Evolutionary conservation across 2,797 vertebrate genomes (phyloP).

Genomic region (Acanthurus lineatus): DNA sequence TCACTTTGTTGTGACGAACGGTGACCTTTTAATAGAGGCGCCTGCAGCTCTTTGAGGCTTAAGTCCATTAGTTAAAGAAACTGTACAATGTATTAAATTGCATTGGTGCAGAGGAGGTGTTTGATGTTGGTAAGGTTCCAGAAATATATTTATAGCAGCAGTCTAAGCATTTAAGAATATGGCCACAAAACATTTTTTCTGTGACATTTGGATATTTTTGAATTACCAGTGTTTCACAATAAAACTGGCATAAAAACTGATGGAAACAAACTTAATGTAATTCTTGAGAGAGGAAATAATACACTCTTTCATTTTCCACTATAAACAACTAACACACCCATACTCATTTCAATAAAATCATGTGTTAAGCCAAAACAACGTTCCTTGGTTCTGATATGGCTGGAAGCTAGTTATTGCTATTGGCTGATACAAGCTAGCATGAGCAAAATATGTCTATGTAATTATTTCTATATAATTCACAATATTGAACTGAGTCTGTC

Average conservation of each 20-base stretch:
- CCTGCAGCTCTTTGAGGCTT: slow-evolving; percentile 28
- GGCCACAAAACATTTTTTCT: too few species aligned
- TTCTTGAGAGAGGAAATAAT: not conserved
- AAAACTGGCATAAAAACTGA: too few species aligned
- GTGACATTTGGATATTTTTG: too few species aligned
- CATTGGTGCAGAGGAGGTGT: not conserved
- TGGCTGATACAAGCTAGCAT: not conserved
- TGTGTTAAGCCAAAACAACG: not conserved
- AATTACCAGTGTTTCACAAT: too few species aligned
- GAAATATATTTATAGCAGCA: slow-evolving; percentile 5
- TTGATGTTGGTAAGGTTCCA: not conserved
- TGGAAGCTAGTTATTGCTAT: not conserved
- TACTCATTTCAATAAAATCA: not conserved
- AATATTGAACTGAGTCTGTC: not conserved
- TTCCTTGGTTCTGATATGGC: not conserved
- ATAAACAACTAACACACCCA: not conserved
- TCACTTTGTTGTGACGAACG: slow-evolving; percentile 41
- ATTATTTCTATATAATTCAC: not conserved
- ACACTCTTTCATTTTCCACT: not conserved
- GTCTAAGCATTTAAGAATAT: not conserved
- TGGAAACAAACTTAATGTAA: not conserved
- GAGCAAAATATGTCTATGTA: not conserved
- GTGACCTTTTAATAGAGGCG: slow-evolving; percentile 42
- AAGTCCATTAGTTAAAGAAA: slow-evolving; percentile 37
- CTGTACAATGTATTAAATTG: slow-evolving; percentile 1